These are phyloP conservation scores for Bombus superbus DNA, from an alignment of 1,140 invertebrate species.

Conservation along the genomic window DNA sequence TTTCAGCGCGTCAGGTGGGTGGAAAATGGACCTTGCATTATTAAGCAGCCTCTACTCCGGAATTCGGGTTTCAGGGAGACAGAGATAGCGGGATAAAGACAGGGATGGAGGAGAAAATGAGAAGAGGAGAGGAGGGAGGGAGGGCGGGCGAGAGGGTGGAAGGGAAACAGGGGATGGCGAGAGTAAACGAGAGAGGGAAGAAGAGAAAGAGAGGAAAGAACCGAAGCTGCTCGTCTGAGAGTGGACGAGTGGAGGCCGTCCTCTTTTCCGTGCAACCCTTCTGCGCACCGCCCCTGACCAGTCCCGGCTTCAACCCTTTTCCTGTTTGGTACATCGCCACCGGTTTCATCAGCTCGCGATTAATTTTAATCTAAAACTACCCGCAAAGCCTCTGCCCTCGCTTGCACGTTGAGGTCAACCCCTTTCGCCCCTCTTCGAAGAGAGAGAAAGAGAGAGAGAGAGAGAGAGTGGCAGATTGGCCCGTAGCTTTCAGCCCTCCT, in stretches of 20 bases:
- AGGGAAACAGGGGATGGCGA: not conserved
- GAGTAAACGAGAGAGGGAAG: not conserved
- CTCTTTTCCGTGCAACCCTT: constrained; percentile 66
- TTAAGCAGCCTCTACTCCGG: constrained; percentile 65
- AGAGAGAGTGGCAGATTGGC: constrained; percentile 65
- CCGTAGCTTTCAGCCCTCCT: constrained; percentile 48
- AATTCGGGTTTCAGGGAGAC: constrained; percentile 61
- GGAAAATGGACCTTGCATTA: constrained; percentile 69
- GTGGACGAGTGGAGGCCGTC: constrained; percentile 67
- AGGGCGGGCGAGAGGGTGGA: not conserved
- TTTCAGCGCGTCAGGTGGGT: constrained; percentile 59
- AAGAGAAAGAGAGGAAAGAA: constrained; percentile 13
- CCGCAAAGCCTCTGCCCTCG: constrained; percentile 69
- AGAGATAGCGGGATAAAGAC: constrained; percentile 14
- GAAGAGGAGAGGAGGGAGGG: not conserved
- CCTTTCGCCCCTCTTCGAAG: constrained; percentile 55
- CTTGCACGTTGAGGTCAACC: constrained; percentile 62
- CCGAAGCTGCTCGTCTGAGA: constrained; percentile 61
- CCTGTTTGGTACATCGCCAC: constrained; percentile 61
- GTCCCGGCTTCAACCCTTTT: constrained; percentile 67
- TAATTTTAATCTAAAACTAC: constrained; percentile 76
- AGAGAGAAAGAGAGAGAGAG: constrained; percentile 57
- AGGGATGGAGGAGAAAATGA: not conserved
- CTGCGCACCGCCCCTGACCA: constrained; percentile 64
- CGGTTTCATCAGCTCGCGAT: constrained; percentile 73